These are phyloP conservation scores for Galerucella calmariensis DNA, from an alignment of 2,888 invertebrate genomes.

Conservation along the genomic window DNA sequence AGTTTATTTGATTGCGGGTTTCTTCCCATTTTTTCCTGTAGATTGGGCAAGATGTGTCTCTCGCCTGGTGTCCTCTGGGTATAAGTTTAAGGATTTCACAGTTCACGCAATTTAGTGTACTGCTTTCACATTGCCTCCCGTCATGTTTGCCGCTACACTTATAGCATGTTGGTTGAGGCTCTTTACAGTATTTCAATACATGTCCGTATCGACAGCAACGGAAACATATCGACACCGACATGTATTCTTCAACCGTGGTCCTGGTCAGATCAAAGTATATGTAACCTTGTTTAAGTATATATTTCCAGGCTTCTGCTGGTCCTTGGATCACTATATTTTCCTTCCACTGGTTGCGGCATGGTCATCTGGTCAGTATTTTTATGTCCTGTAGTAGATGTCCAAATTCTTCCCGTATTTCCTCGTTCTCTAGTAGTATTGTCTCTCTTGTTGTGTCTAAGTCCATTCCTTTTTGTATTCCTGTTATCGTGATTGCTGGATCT, in stretches of 20 bases:
- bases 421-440: not conserved
- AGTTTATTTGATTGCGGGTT: not conserved
- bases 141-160: constrained; percentile 28
- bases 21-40: not conserved
- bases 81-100: not conserved
- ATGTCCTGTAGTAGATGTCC: too few relatives aligned
- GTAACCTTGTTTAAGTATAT: too few relatives aligned
- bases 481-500: not conserved
- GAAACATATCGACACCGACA: constrained; percentile 24
- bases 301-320: not conserved
- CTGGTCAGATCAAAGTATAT: too few relatives aligned
- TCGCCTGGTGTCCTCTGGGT: not conserved
- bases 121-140: not conserved
- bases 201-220: constrained; percentile 34
- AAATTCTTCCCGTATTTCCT: not conserved
- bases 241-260: too few relatives aligned
- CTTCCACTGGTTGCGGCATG: constrained; percentile 13
- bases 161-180: not conserved
- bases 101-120: not conserved
- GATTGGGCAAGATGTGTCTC: constrained; percentile 13
- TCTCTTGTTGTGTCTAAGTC: not conserved
- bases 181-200: constrained; percentile 18
- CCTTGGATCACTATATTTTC: constrained; percentile 2
- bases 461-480: not conserved
- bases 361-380: not conserved